Evolutionary conservation across 2,888 invertebrate species (phyloP).

Genomic region (Anarsia innoxiella): DNA sequence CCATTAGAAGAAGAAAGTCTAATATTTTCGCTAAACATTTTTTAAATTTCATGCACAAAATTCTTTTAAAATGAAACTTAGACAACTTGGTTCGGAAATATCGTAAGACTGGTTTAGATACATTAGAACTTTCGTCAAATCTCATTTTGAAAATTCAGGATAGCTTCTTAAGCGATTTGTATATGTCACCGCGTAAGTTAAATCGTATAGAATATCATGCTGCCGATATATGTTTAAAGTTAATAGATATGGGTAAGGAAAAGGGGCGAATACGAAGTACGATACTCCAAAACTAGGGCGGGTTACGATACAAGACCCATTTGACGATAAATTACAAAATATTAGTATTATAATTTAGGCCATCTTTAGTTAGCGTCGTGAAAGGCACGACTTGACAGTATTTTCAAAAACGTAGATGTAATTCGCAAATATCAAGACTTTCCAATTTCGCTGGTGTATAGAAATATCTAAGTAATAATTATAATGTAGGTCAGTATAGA

Average conservation of each 20-base stretch:
- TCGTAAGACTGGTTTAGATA: conserved; percentile 36
- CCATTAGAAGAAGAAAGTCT: too few relatives aligned
- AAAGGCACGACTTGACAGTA: neutral
- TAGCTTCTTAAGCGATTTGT: conserved; percentile 51
- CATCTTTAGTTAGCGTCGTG: conserved; percentile 8
- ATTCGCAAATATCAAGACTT: too few relatives aligned
- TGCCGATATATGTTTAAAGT: conserved; percentile 42
- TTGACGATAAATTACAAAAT: conserved; percentile 34
- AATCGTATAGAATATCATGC: conserved; percentile 48
- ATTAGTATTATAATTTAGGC: conserved; percentile 23
- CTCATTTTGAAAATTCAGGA: conserved; percentile 34
- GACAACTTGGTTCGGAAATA: conserved; percentile 48
- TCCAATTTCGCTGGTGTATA: too few relatives aligned
- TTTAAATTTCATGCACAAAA: conserved; percentile 30
- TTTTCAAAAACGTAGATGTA: too few relatives aligned
- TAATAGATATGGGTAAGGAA: conserved; percentile 43
- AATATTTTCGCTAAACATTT: too few relatives aligned
- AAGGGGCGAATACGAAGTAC: conserved; percentile 33
- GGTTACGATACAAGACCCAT: too few relatives aligned
- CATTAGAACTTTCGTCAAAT: conserved; percentile 26
- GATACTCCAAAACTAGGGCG: conserved; percentile 13
- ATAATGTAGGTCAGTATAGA: too few relatives aligned
- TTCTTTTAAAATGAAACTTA: conserved; percentile 28
- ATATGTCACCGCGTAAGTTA: conserved; percentile 58
- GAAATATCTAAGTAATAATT: too few relatives aligned